Conservation (phyloP, 2,113 vertebrate genomes). For the Brienomyrus brachyistius region DNA sequence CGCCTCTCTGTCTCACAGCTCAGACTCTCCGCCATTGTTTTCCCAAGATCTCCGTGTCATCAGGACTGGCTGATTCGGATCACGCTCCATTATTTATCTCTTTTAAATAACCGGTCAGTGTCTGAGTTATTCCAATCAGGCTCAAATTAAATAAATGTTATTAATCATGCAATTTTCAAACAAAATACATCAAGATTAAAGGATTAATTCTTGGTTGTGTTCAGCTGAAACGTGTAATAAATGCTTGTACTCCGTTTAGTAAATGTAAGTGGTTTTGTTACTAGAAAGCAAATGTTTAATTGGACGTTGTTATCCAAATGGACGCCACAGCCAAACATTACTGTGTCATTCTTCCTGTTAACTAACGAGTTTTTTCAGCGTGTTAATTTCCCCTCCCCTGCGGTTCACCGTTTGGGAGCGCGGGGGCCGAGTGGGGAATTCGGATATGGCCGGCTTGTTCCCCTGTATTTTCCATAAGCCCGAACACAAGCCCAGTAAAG, state of each 20-base stretch:
- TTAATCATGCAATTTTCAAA: background rate
- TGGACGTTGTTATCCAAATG: background rate
- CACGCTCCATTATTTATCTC: background rate
- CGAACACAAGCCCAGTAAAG: constrained; percentile 6
- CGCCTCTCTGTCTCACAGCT: background rate
- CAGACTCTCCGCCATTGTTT: background rate
- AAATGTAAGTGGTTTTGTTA: background rate
- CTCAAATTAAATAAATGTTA: background rate
- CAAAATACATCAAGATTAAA: background rate
- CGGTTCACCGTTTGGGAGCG: background rate
- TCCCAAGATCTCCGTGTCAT: background rate
- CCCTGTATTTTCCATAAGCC: background rate
- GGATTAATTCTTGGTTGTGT: background rate
- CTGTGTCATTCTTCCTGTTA: background rate
- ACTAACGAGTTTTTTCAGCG: background rate
- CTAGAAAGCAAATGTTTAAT: background rate
- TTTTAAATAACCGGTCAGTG: background rate
- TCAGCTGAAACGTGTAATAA: background rate
- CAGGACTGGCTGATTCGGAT: background rate
- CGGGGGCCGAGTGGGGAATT: background rate
- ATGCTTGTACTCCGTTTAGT: background rate
- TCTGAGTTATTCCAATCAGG: background rate
- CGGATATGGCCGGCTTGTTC: constrained; percentile 6
- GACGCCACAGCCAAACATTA: background rate
- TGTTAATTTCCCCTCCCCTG: background rate